Evolutionary conservation across 2,797 vertebrate genomes (phyloP).

Genomic region (Premnoplex brunnescens): DNA sequence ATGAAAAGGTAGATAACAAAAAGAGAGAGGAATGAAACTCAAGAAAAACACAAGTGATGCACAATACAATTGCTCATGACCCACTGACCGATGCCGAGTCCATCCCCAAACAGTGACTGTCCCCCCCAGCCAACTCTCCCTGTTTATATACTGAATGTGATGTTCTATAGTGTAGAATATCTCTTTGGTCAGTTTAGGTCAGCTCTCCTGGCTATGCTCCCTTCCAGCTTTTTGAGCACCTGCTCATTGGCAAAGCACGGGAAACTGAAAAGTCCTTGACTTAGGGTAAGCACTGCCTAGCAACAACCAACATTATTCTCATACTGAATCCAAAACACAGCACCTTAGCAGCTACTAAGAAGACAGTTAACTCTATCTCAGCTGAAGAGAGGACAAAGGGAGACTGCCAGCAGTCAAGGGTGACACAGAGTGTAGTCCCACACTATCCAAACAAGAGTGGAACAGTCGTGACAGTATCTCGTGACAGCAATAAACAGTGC

Average conservation of each 20-base stretch:
- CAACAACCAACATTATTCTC: background rate
- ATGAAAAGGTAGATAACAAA: background rate
- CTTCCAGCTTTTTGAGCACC: background rate
- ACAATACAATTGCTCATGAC: background rate
- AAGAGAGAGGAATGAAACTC: background rate
- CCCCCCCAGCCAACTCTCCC: background rate
- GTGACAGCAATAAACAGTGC: rapidly evolving
- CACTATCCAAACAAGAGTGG: background rate
- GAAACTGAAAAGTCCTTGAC: background rate
- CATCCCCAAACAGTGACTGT: background rate
- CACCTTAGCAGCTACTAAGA: background rate
- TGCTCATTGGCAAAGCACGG: background rate
- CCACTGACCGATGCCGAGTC: background rate
- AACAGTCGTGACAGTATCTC: background rate
- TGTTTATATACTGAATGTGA: background rate
- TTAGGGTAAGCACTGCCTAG: background rate
- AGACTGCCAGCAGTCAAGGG: background rate
- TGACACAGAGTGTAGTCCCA: background rate
- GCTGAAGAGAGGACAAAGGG: background rate
- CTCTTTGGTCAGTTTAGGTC: background rate
- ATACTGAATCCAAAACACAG: background rate
- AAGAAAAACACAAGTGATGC: background rate
- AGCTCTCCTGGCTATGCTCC: background rate
- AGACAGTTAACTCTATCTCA: background rate
- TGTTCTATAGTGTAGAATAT: background rate